Conservation (phyloP, 2,797 vertebrate species). For the Pipistrellus nathusii region DNA sequence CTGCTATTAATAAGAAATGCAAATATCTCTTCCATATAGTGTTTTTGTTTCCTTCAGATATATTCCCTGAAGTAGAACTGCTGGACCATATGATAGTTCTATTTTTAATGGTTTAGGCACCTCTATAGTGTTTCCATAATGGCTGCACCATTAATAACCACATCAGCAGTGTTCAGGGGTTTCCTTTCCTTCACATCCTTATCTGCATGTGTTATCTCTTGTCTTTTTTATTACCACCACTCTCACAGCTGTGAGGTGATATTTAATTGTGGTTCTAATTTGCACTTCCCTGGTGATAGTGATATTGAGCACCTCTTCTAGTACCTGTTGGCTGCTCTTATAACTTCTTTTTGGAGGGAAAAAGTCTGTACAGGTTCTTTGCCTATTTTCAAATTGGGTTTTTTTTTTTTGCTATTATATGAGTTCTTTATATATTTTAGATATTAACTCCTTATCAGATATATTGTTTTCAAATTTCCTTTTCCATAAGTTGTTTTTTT, state of each 20-base stretch:
- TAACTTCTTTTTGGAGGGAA: neutral
- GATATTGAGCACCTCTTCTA: neutral
- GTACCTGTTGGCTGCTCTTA: neutral
- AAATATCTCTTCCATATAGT: neutral
- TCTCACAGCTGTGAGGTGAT: neutral
- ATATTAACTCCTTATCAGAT: neutral
- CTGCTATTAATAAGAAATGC: neutral
- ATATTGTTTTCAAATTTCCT: neutral
- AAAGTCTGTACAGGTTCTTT: neutral
- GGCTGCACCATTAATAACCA: neutral
- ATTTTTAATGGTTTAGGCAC: neutral
- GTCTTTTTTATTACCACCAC: neutral
- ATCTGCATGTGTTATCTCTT: neutral
- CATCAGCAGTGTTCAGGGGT: neutral
- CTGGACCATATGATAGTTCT: neutral
- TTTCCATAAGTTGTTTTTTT: neutral
- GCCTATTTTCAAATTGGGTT: neutral
- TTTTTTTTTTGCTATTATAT: neutral
- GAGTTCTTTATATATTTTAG: neutral
- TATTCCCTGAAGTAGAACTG: neutral
- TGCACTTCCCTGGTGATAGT: neutral
- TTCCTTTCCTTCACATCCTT: neutral
- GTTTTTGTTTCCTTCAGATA: neutral
- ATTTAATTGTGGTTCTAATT: neutral
- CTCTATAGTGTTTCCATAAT: neutral